These are phyloP conservation scores for Diplolepis rosae DNA, from an alignment of 2,888 invertebrate species.

Conservation along the genomic window DNA sequence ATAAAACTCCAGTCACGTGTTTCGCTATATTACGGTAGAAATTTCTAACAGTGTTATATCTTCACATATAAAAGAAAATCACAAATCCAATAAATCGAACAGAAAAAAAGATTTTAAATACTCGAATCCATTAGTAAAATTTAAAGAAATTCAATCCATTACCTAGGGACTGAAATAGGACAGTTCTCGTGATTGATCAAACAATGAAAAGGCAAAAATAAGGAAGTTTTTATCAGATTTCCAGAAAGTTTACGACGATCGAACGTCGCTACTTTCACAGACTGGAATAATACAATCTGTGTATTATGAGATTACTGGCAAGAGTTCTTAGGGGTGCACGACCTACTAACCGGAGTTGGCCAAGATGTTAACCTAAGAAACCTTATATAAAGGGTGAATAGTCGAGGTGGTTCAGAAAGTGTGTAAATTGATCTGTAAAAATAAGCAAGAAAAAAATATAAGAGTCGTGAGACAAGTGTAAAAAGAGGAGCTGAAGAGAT, in stretches of 20 bases:
- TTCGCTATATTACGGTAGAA: too few relatives aligned
- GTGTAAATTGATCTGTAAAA: conserved; percentile 18
- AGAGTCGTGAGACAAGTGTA: conserved; percentile 4
- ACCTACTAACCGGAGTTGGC: neutral
- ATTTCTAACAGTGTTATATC: too few relatives aligned
- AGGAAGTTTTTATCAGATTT: neutral
- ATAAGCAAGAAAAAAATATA: conserved; percentile 31
- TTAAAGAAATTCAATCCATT: too few relatives aligned
- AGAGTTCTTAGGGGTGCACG: neutral
- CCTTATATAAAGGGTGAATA: conserved; percentile 10
- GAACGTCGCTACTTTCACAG: neutral
- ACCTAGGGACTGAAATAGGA: too few relatives aligned
- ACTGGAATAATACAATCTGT: neutral
- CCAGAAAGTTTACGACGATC: neutral
- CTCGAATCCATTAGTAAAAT: neutral
- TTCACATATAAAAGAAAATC: too few relatives aligned
- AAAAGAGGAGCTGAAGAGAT: neutral
- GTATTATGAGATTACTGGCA: neutral
- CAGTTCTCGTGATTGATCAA: neutral
- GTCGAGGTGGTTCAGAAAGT: neutral
- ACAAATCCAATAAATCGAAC: too few relatives aligned
- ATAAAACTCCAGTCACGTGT: too few relatives aligned
- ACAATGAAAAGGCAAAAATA: neutral
- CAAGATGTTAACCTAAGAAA: neutral
- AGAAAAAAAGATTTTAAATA: neutral